Percentiles rank a stretch among this genome's conserved stretches.
These are phyloP conservation scores for Megamerina dolium DNA, from an alignment of 2,888 invertebrate species.

Conservation along the genomic window DNA sequence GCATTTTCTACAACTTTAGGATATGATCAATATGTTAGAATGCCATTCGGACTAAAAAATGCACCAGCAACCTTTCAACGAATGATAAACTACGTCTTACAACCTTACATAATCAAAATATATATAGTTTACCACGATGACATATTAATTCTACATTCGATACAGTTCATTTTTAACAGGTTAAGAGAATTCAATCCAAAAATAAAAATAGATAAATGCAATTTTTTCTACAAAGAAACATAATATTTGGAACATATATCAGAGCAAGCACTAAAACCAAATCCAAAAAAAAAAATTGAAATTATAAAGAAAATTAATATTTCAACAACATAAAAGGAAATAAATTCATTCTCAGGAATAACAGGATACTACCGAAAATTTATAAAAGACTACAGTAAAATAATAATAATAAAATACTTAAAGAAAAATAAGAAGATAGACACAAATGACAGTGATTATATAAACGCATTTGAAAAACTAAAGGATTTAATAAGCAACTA, in stretches of 20 bases:
- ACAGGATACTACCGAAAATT: no score
- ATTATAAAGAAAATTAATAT: no score
- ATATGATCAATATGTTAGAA: neutral
- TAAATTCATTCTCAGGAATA: no score
- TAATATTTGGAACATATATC: no score
- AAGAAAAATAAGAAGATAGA: slow-evolving; percentile 6
- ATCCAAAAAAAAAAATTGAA: slow-evolving; percentile 1
- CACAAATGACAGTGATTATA: slow-evolving; percentile 2
- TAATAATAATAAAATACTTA: slow-evolving; percentile 5
- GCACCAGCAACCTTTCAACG: slow-evolving; percentile 5
- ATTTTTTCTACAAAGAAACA: no score
- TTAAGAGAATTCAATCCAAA: slow-evolving; percentile 2
- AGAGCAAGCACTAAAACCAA: no score
- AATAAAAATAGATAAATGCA: neutral
- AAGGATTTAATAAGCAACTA: slow-evolving; percentile 4
- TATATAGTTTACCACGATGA: slow-evolving; percentile 1
- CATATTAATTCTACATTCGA: neutral
- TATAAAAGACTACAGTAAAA: no score
- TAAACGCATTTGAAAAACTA: slow-evolving; percentile 10
- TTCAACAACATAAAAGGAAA: no score
- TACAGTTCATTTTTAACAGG: neutral
- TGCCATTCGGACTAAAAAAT: slow-evolving; percentile 7
- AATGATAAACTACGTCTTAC: slow-evolving; percentile 2
- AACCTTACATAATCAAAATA: slow-evolving; percentile 1
- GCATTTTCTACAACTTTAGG: neutral